Evolutionary conservation across 2,888 invertebrate genomes (phyloP).

Genomic region (Athetis lepigone): DNA sequence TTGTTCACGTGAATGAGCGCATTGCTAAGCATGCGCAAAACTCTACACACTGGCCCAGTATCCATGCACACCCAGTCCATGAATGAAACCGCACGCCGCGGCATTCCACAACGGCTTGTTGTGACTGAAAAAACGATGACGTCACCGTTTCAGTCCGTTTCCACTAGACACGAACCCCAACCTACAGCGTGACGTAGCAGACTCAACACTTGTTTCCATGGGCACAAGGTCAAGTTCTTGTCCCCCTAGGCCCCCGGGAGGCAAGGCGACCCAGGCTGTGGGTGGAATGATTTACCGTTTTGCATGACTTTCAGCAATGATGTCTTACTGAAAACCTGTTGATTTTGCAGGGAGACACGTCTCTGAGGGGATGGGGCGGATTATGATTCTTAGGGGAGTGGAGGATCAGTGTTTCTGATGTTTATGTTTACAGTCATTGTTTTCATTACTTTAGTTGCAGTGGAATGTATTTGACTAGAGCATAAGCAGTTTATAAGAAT

Average conservation of each 20-base stretch:
- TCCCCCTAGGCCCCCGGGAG: slow-evolving; percentile 17
- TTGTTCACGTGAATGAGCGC: slow-evolving; percentile 8
- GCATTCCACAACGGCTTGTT: slow-evolving; percentile 30
- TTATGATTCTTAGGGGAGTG: background rate
- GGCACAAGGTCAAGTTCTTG: slow-evolving; percentile 35
- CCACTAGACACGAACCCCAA: slow-evolving; percentile 26
- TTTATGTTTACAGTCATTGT: background rate
- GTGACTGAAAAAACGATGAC: slow-evolving; percentile 45
- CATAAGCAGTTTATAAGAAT: background rate
- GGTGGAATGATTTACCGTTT: slow-evolving; percentile 24
- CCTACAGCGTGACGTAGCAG: slow-evolving; percentile 45
- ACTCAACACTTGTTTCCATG: slow-evolving; percentile 29
- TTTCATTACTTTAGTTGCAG: slow-evolving; percentile 2
- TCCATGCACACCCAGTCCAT: slow-evolving; percentile 4
- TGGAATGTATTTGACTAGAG: slow-evolving; percentile 2
- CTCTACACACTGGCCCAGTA: slow-evolving; percentile 1
- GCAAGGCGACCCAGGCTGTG: slow-evolving; percentile 7
- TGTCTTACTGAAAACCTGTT: slow-evolving; percentile 29
- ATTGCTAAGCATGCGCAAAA: slow-evolving; percentile 28
- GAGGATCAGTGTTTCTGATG: background rate
- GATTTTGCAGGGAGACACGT: background rate
- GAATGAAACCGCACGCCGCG: slow-evolving; percentile 31
- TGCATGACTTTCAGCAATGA: slow-evolving; percentile 10
- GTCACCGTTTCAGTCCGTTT: slow-evolving; percentile 32
- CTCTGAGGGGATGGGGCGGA: slow-evolving; percentile 3